phyloP scores from a whole-genome alignment of 2,888 invertebrate species.

The Epistrophe grossulariae region DNA sequence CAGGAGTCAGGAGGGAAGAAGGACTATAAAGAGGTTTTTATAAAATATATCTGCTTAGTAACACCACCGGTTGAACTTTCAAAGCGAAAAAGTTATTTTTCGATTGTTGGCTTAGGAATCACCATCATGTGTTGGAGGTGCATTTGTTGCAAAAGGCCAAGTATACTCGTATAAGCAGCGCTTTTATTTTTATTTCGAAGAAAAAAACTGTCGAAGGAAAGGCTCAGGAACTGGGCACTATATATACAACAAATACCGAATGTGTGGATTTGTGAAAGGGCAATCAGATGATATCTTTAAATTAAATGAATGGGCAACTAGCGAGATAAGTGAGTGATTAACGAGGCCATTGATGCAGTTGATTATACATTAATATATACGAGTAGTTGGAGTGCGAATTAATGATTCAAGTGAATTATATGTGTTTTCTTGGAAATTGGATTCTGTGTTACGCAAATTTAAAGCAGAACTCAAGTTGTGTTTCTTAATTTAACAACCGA shows the following conservation, averaged over 20 bases:
- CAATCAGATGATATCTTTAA: constrained; percentile 64
- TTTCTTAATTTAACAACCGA: not conserved
- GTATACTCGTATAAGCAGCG: not conserved
- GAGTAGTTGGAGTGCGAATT: constrained; percentile 43
- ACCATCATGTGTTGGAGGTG: constrained; percentile 5
- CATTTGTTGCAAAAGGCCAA: not conserved
- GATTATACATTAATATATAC: constrained; percentile 51
- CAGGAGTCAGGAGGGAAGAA: not conserved
- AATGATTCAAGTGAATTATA: constrained; percentile 39
- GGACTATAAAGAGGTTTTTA: not conserved
- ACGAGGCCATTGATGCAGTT: constrained; percentile 71
- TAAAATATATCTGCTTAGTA: not conserved
- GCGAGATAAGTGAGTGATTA: constrained; percentile 68
- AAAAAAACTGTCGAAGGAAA: constrained; percentile 8
- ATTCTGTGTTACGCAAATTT: constrained; percentile 41
- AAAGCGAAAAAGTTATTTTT: constrained; percentile 39
- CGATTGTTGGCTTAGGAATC: constrained; percentile 35
- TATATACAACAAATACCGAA: not conserved
- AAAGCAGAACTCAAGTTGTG: not conserved
- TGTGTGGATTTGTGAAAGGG: constrained; percentile 73
- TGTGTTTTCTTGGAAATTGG: constrained; percentile 17
- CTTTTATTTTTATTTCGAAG: not conserved
- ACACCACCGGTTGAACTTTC: constrained; percentile 47
- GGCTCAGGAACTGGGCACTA: constrained; percentile 29
- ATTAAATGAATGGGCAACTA: constrained; percentile 64